Percentiles rank a stretch among this genome's conserved stretches.
Conservation (phyloP, 2,888 invertebrate genomes). For the Microchrysa polita region DNA sequence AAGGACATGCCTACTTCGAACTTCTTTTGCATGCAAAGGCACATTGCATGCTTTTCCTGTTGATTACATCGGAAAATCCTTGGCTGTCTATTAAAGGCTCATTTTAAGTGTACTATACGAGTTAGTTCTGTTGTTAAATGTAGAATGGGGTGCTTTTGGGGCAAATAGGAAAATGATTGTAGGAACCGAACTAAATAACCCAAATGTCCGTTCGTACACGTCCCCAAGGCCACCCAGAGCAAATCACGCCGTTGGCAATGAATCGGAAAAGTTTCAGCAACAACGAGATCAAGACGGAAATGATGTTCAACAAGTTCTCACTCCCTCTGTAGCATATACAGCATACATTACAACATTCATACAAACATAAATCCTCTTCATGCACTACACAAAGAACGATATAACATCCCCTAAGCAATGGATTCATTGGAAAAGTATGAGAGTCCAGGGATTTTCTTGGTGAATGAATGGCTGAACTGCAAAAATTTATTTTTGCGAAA, state of each 20-base stretch:
- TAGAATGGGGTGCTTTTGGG: not conserved
- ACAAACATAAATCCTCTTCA: not conserved
- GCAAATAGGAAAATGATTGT: too few relatives aligned
- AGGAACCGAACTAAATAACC: not conserved
- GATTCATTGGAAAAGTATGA: not conserved
- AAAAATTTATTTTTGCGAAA: not conserved
- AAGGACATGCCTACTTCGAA: too few relatives aligned
- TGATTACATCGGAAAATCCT: not conserved
- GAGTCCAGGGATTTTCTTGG: not conserved
- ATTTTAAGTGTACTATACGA: not conserved
- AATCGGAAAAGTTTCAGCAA: constrained; percentile 8
- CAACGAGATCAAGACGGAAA: not conserved
- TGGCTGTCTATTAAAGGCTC: not conserved
- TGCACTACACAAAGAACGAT: not conserved
- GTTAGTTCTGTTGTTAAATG: not conserved
- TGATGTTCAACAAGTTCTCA: constrained; percentile 33
- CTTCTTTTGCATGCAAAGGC: too few relatives aligned
- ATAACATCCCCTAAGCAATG: not conserved
- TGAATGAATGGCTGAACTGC: constrained; percentile 14
- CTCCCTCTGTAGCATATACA: not conserved
- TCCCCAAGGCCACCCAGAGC: constrained; percentile 1
- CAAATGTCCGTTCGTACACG: not conserved
- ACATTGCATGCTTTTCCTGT: constrained; percentile 4
- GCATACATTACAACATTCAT: too few relatives aligned
- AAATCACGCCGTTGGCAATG: constrained; percentile 4